A percentile compares a stretch with the other conserved stretches of the same genome.
phyloP scores from a whole-genome alignment of 1,140 invertebrate genomes.

The Acromyrmex heyeri region DNA sequence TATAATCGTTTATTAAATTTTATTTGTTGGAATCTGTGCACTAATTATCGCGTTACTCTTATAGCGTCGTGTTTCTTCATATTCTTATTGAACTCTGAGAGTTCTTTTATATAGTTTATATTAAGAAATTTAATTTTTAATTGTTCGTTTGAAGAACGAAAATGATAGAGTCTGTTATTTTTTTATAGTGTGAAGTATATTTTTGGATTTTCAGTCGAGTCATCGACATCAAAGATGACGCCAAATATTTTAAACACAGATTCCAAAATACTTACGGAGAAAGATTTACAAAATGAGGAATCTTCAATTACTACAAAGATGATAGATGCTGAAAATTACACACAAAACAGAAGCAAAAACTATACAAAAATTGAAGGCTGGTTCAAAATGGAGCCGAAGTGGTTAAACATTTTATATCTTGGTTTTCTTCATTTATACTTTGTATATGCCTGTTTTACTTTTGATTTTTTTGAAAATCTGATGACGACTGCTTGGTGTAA shows the following conservation, averaged over 20 bases:
- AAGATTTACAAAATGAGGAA: neutral
- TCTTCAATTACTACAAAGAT: too few species aligned
- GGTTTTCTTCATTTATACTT: neutral
- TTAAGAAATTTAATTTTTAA: too few species aligned
- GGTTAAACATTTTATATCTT: neutral
- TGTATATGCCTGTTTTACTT: conserved; percentile 8
- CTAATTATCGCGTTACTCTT: too few species aligned
- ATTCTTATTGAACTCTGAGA: too few species aligned
- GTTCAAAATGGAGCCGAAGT: neutral
- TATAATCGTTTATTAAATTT: too few species aligned
- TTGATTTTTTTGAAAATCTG: neutral
- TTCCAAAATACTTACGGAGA: neutral
- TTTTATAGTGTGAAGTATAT: neutral
- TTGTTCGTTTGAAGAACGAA: too few species aligned
- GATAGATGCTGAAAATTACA: neutral
- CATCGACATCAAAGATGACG: neutral
- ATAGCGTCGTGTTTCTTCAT: too few species aligned
- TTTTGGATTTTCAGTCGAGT: neutral
- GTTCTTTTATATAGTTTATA: too few species aligned
- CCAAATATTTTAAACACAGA: neutral
- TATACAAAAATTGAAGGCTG: neutral
- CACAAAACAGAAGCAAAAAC: neutral
- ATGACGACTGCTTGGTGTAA: conserved; percentile 9
- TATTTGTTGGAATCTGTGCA: too few species aligned
- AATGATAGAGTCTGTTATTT: too few species aligned